phyloP scores from a whole-genome alignment of 2,113 vertebrate genomes.

The Marmota monax region DNA sequence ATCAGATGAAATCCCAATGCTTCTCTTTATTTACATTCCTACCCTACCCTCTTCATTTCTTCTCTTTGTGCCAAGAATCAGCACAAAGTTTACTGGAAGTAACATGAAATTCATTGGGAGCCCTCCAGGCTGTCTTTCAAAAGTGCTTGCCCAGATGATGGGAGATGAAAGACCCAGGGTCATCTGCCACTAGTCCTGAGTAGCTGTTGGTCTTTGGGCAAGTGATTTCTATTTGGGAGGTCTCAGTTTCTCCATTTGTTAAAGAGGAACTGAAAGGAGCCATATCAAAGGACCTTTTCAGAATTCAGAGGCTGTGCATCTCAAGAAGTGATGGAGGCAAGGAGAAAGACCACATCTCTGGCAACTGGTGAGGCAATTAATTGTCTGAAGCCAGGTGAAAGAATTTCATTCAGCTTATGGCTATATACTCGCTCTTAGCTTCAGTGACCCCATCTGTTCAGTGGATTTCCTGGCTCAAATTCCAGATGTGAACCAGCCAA shows the following conservation, averaged over 20 bases:
- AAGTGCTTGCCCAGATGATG: conserved; percentile 68
- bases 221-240: background rate
- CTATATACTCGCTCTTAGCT: background rate
- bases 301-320: background rate
- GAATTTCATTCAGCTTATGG: background rate
- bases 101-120: conserved; percentile 86
- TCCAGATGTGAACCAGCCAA: background rate
- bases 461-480: background rate
- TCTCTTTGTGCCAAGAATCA: conserved; percentile 86
- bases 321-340: background rate
- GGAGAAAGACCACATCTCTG: background rate
- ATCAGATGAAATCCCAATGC: conserved; percentile 85
- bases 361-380: background rate
- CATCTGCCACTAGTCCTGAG: background rate
- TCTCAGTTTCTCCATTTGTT: background rate
- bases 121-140: conserved; percentile 82
- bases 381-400: background rate
- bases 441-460: background rate
- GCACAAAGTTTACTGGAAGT: conserved; percentile 88
- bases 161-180: background rate
- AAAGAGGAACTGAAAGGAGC: background rate
- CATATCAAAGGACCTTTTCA: background rate
- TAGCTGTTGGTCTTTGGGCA: background rate
- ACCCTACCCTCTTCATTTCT: conserved; percentile 86
- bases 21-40: conserved; percentile 89